Evolutionary conservation across 2,888 invertebrate species (phyloP).

Genomic region (Drosophila helvetica): DNA sequence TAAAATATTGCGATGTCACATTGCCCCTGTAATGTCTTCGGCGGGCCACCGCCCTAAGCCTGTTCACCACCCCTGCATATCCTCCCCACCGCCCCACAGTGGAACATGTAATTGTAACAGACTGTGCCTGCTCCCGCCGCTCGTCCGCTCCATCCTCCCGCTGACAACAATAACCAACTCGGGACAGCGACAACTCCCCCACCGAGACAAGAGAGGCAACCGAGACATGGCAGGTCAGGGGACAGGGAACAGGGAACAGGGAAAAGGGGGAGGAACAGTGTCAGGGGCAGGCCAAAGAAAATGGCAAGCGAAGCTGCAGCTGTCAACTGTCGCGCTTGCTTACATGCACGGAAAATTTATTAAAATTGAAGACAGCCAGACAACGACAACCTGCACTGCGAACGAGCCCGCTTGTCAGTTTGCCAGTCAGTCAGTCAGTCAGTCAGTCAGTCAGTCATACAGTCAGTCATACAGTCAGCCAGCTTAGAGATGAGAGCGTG

Average conservation of each 20-base stretch:
- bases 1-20: constrained; percentile 40
- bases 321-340: constrained; percentile 73
- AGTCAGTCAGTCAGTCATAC: constrained; percentile 35
- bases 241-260: not conserved
- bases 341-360: constrained; percentile 68
- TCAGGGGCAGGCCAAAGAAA: constrained; percentile 2
- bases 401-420: constrained; percentile 43
- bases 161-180: constrained; percentile 1
- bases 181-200: constrained; percentile 19
- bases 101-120: constrained; percentile 45
- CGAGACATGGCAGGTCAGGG: not conserved
- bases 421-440: constrained; percentile 42
- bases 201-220: not conserved
- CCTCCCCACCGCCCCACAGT: constrained; percentile 4
- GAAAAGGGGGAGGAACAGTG: not conserved
- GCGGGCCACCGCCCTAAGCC: constrained; percentile 35
- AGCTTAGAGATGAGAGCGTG: constrained; percentile 10
- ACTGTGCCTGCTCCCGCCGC: constrained; percentile 39
- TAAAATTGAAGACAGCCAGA: constrained; percentile 60
- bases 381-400: constrained; percentile 49
- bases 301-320: constrained; percentile 45
- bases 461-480: constrained; percentile 39
- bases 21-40: constrained; percentile 67
- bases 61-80: not conserved
- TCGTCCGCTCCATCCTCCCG: not conserved